Base-by-base conservation (phyloP, 2,797 vertebrate genomes). In the Aldrovandia affinis region DNA sequence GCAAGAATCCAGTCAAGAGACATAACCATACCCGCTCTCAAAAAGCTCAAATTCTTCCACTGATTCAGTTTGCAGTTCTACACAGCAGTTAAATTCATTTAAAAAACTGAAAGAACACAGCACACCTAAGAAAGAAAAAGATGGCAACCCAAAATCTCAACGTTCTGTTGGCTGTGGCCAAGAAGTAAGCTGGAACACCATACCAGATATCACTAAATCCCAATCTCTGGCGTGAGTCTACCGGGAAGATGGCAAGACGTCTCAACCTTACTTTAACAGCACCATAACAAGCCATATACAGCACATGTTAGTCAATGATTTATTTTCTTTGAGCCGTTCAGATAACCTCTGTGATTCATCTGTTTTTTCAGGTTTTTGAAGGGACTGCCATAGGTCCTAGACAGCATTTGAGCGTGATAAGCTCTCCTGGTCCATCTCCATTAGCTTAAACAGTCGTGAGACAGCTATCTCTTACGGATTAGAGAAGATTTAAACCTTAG, bases 391-490 rank as follows among this genome's bases (percentile, higher is more conserved):
- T 25, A 44, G 78, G 59, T 36, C 52, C 79, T 36, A 36, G 15
- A 59, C 5, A 30, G 79, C 79, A 57, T 54, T 30, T 39, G 22
- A 2, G 12, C 7, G 54, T 59, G 52, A 50, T 42, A 57, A 30
- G 39, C 28, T 44, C 36, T 36, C 7, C 14, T 42, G 20, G 61
- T 9, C 65, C 9, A 30, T 77, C 50, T 83, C 30, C 52, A 78
- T 78, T 57, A 83, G 54, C 70, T 61, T 73, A 61, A 83, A 83
- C 54, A 30, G 52, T 28, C 4, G 25, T 54, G 61, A 42, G 33
- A 59, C 12, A 61, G 73, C 30, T 78, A 47, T 36, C 82, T 61
- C 22, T 83, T 25, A 47, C 82, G 78, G 82, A 61, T 83, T 78
- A 83, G 25, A 2, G 30, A 12, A 30, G 82, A 83, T 73, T 83